Evolutionary conservation across 2,797 vertebrate species (phyloP).

Genomic region (Otus scops): DNA sequence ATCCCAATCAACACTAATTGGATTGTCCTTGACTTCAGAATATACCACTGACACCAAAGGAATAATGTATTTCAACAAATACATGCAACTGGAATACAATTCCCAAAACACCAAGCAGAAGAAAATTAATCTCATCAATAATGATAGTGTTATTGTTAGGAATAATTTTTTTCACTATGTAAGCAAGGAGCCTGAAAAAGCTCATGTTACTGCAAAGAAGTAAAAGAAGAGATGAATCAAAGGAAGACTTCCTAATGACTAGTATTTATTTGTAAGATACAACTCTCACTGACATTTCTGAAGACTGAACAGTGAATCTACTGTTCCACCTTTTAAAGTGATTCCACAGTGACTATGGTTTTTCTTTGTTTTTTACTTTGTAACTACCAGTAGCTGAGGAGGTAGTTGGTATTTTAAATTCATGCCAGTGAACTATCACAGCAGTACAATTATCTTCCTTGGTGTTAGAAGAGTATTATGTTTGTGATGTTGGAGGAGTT

Average conservation of each 20-base stretch:
- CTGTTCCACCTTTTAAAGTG: background rate
- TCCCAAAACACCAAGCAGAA: background rate
- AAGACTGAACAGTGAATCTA: background rate
- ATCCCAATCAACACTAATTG: conserved; percentile 47
- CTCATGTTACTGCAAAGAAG: background rate
- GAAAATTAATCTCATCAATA: background rate
- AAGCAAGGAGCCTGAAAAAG: background rate
- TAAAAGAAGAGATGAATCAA: background rate
- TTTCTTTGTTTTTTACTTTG: background rate
- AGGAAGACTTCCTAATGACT: background rate
- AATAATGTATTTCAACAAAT: background rate
- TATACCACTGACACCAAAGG: background rate
- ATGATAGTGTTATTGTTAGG: background rate
- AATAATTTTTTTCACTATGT: background rate
- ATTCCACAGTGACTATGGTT: background rate
- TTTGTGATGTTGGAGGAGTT: background rate
- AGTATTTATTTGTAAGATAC: background rate
- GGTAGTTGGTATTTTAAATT: background rate
- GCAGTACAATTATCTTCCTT: background rate
- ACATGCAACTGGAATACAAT: background rate
- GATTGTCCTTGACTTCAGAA: conserved; percentile 36
- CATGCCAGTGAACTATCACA: background rate
- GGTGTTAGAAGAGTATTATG: background rate
- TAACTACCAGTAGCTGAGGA: background rate
- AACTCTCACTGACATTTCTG: background rate